Percentiles rank a stretch among this genome's conserved stretches.
phyloP scores from a whole-genome alignment of 35 echinoderm and acorn worm genomes.

The Apostichopus californicus region DNA sequence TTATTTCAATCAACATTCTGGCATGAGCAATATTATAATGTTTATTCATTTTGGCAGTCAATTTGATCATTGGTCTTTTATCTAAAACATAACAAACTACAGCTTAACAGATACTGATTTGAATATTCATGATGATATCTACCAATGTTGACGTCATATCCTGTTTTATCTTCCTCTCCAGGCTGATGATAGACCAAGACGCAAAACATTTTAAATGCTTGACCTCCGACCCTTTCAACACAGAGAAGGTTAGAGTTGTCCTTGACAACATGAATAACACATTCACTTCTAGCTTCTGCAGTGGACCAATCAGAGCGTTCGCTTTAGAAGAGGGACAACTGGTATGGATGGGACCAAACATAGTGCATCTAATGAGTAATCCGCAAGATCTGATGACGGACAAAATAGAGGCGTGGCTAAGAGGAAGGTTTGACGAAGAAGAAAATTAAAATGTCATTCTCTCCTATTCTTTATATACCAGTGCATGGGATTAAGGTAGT shows the following conservation, averaged over 20 bases:
- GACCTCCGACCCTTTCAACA: conserved; percentile 41
- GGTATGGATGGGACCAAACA: conserved; percentile 44
- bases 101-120: too few relatives aligned
- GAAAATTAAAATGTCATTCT: background rate
- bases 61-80: too few relatives aligned
- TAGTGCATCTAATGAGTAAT: conserved; percentile 48
- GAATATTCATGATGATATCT: background rate
- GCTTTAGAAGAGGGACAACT: conserved; percentile 29
- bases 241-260: conserved; percentile 54
- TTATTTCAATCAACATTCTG: too few relatives aligned
- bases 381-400: conserved; percentile 54
- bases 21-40: too few relatives aligned
- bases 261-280: conserved; percentile 59
- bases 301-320: conserved; percentile 39
- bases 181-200: conserved; percentile 47
- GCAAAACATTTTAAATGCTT: conserved; percentile 52
- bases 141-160: background rate
- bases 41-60: too few relatives aligned
- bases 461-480: too few relatives aligned
- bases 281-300: conserved; percentile 23
- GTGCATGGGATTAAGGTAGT: too few relatives aligned
- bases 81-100: too few relatives aligned
- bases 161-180: background rate
- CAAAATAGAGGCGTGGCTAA: conserved; percentile 51
- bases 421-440: conserved; percentile 20